These are phyloP conservation scores for Montipora capricornis DNA, from an alignment of 64 coral and sea anemone species.

Conservation along the genomic window DNA sequence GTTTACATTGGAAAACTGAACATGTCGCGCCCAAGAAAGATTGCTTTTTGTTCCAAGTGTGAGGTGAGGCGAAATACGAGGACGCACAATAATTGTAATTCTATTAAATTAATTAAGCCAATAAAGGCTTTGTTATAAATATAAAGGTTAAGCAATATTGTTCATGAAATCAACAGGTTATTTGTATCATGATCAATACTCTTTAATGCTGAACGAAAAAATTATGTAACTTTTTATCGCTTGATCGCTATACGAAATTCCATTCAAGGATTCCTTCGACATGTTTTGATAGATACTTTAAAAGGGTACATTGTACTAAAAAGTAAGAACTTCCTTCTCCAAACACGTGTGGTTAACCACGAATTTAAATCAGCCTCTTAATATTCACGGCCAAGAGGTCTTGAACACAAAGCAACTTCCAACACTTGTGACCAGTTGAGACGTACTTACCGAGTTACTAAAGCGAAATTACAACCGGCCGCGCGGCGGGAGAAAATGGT, in stretches of 20 bases:
- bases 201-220: background rate
- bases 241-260: background rate
- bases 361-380: background rate
- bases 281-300: background rate
- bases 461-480: background rate
- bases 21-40: too few species aligned
- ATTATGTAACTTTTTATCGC: conserved; percentile 15
- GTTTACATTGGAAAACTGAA: background rate
- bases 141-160: background rate
- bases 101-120: background rate
- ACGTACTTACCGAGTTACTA: too few species aligned
- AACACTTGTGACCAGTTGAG: too few species aligned
- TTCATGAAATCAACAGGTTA: conserved; percentile 3
- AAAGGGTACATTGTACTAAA: background rate
- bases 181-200: background rate
- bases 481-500: background rate
- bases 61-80: background rate
- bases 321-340: background rate
- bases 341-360: background rate
- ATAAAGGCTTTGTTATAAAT: background rate
- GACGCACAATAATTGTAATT: background rate
- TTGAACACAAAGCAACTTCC: background rate
- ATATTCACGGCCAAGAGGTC: background rate
- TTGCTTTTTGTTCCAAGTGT: background rate
- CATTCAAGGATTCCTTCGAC: background rate